phyloP scores from a whole-genome alignment of 2,888 invertebrate genomes.

The Trissoscelio sp. region DNA sequence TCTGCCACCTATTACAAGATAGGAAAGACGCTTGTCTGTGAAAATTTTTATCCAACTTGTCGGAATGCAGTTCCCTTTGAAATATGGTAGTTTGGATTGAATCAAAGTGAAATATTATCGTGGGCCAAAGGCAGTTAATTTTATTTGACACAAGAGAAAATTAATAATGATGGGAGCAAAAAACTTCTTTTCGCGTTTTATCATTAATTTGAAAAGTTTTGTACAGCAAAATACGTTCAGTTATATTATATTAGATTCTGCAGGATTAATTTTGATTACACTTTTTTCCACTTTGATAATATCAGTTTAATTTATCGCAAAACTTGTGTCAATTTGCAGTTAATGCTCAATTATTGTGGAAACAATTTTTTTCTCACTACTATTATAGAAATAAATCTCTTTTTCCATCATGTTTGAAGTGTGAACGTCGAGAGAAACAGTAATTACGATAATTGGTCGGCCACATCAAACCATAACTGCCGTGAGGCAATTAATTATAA shows the following conservation, averaged over 20 bases:
- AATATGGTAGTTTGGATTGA: constrained; percentile 37
- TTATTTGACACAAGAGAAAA: constrained; percentile 35
- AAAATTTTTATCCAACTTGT: constrained; percentile 25
- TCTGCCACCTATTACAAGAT: constrained; percentile 45
- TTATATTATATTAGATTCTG: constrained; percentile 19
- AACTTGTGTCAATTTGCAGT: neutral
- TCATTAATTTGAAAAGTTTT: constrained; percentile 38
- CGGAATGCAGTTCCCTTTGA: constrained; percentile 21
- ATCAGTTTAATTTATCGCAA: too few species aligned
- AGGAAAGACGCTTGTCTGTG: constrained; percentile 36
- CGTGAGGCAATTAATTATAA: constrained; percentile 22
- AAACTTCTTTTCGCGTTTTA: constrained; percentile 33
- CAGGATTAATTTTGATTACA: constrained; percentile 28
- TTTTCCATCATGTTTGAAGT: constrained; percentile 26
- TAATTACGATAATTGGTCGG: constrained; percentile 45
- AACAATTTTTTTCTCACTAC: neutral
- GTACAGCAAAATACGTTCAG: neutral
- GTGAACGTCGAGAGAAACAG: constrained; percentile 25
- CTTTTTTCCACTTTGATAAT: too few species aligned
- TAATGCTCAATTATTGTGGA: constrained; percentile 1
- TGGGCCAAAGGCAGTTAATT: constrained; percentile 45
- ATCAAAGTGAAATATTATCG: constrained; percentile 42
- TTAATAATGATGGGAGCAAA: constrained; percentile 45
- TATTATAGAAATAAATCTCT: constrained; percentile 20
- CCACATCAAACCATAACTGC: constrained; percentile 10